Conservation (phyloP, 2,113 vertebrate species). For the Brevimyrus niger region DNA sequence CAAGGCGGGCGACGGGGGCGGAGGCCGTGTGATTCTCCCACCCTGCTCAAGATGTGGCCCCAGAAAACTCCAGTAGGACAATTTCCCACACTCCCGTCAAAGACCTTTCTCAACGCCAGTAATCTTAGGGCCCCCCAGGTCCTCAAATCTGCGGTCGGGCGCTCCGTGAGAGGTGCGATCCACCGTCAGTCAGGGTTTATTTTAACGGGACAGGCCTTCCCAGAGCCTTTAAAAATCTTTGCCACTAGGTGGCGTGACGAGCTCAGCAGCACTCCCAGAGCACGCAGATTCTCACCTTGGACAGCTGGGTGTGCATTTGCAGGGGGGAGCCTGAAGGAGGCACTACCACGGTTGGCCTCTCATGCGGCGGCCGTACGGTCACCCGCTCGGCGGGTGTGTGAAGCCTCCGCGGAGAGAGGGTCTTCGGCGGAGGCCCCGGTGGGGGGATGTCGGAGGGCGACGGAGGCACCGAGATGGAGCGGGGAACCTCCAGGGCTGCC, state of each 20-base stretch:
- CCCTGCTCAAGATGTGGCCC: neutral
- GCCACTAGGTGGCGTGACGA: neutral
- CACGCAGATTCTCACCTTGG: slow-evolving; percentile 63
- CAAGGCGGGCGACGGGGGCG: neutral
- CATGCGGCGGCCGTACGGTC: slow-evolving; percentile 70
- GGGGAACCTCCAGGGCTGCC: slow-evolving; percentile 29
- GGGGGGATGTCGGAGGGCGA: slow-evolving; percentile 79
- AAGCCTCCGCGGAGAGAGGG: slow-evolving; percentile 66
- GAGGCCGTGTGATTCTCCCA: neutral
- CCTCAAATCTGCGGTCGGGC: neutral
- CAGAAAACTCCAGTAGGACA: neutral
- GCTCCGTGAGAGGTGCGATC: neutral
- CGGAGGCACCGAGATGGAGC: slow-evolving; percentile 73
- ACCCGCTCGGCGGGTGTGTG: slow-evolving; percentile 83
- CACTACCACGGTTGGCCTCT: slow-evolving; percentile 61
- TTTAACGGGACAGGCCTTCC: neutral
- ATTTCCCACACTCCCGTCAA: neutral
- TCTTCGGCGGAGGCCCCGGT: slow-evolving; percentile 62
- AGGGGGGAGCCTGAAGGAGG: slow-evolving; percentile 69
- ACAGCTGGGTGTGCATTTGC: slow-evolving; percentile 60
- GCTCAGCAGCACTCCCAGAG: neutral
- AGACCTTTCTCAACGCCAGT: neutral
- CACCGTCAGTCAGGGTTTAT: neutral
- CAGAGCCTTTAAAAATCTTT: neutral
- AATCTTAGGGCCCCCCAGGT: neutral